Conservation (phyloP, 2,797 vertebrate genomes). For the Pseudotriccus pelzelni region DNA sequence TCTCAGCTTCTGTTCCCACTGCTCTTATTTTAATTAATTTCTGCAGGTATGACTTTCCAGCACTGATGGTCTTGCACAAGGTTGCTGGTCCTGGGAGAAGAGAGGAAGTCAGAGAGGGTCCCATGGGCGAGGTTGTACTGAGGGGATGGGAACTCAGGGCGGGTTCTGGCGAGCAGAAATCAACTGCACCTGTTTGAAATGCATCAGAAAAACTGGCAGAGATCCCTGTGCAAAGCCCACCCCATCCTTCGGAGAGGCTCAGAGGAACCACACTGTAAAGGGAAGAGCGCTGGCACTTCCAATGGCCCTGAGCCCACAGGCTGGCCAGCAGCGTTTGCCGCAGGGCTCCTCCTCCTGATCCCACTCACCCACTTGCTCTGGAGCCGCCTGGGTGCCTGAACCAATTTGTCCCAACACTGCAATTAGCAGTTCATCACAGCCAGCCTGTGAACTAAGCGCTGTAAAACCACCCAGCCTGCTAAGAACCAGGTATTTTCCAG, state of each 20-base stretch:
- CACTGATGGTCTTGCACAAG: not conserved
- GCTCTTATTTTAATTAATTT: constrained; percentile 38
- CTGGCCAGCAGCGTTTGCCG: not conserved
- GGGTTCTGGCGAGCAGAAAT: not conserved
- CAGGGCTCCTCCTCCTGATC: rapidly evolving
- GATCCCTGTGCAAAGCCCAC: not conserved
- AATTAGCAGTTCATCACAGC: not conserved
- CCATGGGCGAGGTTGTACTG: rapidly evolving
- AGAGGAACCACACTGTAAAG: not conserved
- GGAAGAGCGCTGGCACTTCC: not conserved
- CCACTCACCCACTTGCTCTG: rapidly evolving
- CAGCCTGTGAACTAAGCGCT: not conserved
- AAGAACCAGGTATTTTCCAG: not conserved
- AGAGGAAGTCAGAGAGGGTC: not conserved
- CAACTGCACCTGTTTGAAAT: not conserved
- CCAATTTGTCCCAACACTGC: not conserved
- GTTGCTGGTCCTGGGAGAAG: not conserved
- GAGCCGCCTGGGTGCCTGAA: not conserved
- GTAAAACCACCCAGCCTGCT: not conserved
- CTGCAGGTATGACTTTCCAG: not conserved
- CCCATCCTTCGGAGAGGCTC: not conserved
- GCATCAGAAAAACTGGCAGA: not conserved
- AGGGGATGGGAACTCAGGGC: not conserved
- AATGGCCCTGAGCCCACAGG: not conserved
- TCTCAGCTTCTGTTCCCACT: not conserved